Percentiles rank a stretch among this genome's conserved stretches.
Evolutionary conservation across 2,888 invertebrate species (phyloP).

Genomic region (Chironomus tentans): DNA sequence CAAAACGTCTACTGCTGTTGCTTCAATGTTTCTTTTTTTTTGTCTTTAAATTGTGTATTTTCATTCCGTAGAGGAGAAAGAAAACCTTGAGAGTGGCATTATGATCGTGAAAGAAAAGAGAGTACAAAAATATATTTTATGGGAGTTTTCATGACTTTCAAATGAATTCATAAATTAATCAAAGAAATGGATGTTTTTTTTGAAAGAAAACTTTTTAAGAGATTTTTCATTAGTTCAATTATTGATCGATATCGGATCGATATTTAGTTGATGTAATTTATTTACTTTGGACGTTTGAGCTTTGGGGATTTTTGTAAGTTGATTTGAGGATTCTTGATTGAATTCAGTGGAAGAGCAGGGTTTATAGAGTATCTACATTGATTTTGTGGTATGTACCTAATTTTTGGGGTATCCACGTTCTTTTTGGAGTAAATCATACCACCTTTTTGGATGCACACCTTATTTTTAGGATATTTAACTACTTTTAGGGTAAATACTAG

Average conservation of each 20-base stretch:
- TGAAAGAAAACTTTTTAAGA: not conserved
- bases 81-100: not conserved
- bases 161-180: slow-evolving; percentile 26
- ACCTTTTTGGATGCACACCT: too few species aligned
- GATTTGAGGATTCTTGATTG: not conserved
- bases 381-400: too few species aligned
- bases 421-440: too few species aligned
- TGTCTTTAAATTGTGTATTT: too few species aligned
- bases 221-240: not conserved
- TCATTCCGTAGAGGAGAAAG: not conserved
- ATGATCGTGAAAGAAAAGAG: not conserved
- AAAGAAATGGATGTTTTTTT: not conserved
- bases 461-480: too few species aligned
- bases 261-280: slow-evolving; percentile 13
- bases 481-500: too few species aligned
- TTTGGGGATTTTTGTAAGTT: not conserved
- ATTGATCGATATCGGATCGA: slow-evolving; percentile 17
- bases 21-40: not conserved
- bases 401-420: too few species aligned
- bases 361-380: too few species aligned
- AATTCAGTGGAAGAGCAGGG: too few species aligned
- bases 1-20: not conserved
- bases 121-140: not conserved
- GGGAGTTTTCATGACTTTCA: slow-evolving; percentile 24
- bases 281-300: not conserved